Conservation (phyloP, 2,797 vertebrate species). For the Sarcophilus harrisii region DNA sequence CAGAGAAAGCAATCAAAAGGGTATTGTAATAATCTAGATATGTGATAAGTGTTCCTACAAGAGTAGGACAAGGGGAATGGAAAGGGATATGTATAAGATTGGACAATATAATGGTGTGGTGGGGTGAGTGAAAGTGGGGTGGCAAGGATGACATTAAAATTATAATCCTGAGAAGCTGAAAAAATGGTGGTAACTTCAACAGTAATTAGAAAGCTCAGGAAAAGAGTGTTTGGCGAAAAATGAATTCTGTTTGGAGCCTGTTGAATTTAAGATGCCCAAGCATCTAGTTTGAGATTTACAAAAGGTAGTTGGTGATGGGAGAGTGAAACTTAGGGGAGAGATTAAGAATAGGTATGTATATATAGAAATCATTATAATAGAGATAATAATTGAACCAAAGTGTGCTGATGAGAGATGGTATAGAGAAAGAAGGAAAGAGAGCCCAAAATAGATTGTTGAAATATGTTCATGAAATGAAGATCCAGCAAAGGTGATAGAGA, state of each 20-base stretch:
- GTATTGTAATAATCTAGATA: not conserved
- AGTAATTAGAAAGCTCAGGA: not conserved
- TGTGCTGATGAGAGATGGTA: not conserved
- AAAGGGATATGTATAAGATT: not conserved
- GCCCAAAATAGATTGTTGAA: not conserved
- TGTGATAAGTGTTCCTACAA: not conserved
- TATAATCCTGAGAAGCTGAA: not conserved
- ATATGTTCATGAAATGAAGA: not conserved
- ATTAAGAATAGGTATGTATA: not conserved
- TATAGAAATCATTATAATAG: not conserved
- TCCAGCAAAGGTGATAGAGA: not conserved
- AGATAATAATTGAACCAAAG: not conserved
- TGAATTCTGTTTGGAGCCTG: not conserved
- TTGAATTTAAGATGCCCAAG: not conserved
- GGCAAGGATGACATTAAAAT: not conserved
- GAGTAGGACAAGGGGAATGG: not conserved
- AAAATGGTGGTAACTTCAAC: not conserved
- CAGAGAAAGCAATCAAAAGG: not conserved
- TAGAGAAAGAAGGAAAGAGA: not conserved
- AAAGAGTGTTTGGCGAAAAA: not conserved
- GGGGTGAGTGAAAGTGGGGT: not conserved
- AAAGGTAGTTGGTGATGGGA: not conserved
- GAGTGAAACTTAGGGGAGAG: not conserved
- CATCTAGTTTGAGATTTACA: not conserved
- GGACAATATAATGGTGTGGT: not conserved